Evolutionary conservation across 2,888 invertebrate species (phyloP).

Genomic region (Unio delphinus): DNA sequence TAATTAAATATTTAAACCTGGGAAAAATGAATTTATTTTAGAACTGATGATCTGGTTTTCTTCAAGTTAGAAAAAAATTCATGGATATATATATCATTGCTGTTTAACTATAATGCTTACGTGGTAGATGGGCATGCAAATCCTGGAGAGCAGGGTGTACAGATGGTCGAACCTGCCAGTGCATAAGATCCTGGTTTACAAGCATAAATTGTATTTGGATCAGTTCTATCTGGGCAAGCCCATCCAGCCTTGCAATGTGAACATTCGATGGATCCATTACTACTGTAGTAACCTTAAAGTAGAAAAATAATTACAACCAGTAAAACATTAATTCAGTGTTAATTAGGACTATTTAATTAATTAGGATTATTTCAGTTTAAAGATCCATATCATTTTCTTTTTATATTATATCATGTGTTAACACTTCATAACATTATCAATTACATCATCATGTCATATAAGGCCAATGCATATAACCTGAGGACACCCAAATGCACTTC

Average conservation of each 20-base stretch:
- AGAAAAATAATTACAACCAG: not conserved
- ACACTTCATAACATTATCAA: no score
- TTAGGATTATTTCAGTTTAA: no score
- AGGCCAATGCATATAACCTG: no score
- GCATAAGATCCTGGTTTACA: constrained; percentile 57
- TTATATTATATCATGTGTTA: no score
- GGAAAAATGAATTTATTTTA: no score
- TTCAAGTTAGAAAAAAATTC: no score
- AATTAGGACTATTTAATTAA: no score
- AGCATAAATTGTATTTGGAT: constrained; percentile 41
- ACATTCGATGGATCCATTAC: constrained; percentile 51
- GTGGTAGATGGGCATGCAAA: constrained; percentile 50
- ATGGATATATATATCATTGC: not conserved
- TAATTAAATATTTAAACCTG: no score
- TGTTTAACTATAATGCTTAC: constrained; percentile 30
- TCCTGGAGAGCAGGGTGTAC: constrained; percentile 58
- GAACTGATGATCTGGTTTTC: no score
- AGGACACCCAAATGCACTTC: no score
- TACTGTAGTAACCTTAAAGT: constrained; percentile 52
- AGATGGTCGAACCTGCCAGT: constrained; percentile 39
- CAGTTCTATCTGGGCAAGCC: constrained; percentile 51
- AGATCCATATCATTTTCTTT: no score
- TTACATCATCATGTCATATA: no score
- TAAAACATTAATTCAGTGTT: not conserved
- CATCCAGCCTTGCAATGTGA: constrained; percentile 57